Percentiles rank a stretch among this genome's conserved stretches.
These are phyloP conservation scores for Pinna nobilis DNA, from an alignment of 1,140 invertebrate genomes.

Conservation along the genomic window DNA sequence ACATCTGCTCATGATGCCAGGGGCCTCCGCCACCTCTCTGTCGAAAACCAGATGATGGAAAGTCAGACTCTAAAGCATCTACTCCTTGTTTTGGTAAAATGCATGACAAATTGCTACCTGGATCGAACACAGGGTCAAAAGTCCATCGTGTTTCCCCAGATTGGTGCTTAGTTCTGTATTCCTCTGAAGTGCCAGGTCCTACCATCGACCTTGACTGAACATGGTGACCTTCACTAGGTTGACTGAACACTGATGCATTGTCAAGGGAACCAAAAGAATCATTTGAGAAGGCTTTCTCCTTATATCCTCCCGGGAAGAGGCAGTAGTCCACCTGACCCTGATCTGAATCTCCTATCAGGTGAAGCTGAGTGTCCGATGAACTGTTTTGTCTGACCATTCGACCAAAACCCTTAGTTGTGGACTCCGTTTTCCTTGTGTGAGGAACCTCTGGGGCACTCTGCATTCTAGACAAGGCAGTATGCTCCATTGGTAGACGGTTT, in stretches of 20 bases:
- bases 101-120: neutral
- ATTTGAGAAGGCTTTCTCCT: neutral
- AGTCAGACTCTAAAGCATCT: conserved; percentile 21
- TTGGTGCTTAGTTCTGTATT: conserved; percentile 1
- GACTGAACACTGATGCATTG: neutral
- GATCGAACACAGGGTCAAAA: conserved; percentile 5
- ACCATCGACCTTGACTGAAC: neutral
- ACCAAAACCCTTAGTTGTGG: conserved; percentile 7
- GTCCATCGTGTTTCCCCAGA: conserved; percentile 17
- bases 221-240: neutral
- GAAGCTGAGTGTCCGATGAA: conserved; percentile 82
- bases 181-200: neutral
- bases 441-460: conserved; percentile 55
- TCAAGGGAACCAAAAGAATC: neutral
- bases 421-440: conserved; percentile 5
- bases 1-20: too few relatives aligned
- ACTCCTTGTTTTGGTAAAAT: neutral
- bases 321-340: conserved; percentile 13
- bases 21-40: too few relatives aligned
- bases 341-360: conserved; percentile 67
- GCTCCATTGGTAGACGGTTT: too few relatives aligned
- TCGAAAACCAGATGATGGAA: neutral
- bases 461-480: conserved; percentile 50
- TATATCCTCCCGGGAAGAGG: conserved; percentile 1
- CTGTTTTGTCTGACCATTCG: conserved; percentile 73